Base-by-base conservation (phyloP, 2,888 invertebrate species). In the Nysson spinosus region DNA sequence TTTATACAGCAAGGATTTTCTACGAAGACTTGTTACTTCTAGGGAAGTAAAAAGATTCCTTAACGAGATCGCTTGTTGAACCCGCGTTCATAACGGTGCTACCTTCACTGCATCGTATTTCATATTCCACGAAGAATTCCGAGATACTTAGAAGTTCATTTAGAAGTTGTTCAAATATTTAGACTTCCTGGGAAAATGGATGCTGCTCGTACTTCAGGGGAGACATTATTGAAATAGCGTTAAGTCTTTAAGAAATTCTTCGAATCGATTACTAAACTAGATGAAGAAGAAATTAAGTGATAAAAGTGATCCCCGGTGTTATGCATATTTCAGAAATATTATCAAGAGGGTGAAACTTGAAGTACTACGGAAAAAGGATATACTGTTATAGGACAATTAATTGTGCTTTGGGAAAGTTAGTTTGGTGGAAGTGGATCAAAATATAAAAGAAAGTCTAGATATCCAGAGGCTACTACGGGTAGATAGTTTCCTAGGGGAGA, bases 401-500 rank as follows among this genome's bases (percentile, higher is more conserved):
- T 64, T 55, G 54, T 54, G 52, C 52, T 64, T 64, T 63, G 46
- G 16, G 11, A 42, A 24, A 20, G 35, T 35, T 50, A 44, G 16
- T 43, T 34, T 35, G 22, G 3, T n/a, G n/a, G n/a, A n/a, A 16
- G 14, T 17, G 20, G 7, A 5, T 42, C 26, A 34, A 68, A 57
- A 57, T 69, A 49, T 4, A 24, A 54, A 68, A 73, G 55, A 73
- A 58, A 64, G 52, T 64, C 56, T 16, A 12, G 20, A 30, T 49
- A 55, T 50, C 32, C 37, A 35, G 50, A 28, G 28, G 54, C 60
- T 16, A 12, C 4, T 12, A 35, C 43, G 30, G 22, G n/a, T n/a
- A n/a, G 19, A 12, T 32, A 17, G 55, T 80, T 80, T 75, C 76
- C 73, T 80, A 65, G 66, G 77, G 81, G 77, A 76, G 78, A 83